Base-by-base conservation (phyloP, 2,113 vertebrate species). In the Emydocephalus ijimae region DNA sequence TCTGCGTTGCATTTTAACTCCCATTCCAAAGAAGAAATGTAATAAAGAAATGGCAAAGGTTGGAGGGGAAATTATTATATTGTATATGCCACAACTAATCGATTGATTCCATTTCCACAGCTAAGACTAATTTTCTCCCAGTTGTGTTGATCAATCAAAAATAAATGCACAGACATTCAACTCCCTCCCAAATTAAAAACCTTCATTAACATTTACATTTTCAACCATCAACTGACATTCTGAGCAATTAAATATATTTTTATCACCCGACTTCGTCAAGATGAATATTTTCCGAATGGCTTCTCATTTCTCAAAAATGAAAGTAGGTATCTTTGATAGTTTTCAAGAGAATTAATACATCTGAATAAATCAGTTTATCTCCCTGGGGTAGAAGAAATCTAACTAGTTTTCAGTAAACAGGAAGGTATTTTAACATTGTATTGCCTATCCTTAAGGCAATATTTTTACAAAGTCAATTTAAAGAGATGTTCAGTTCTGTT, bases 101-200 rank as follows among this genome's bases (percentile, higher is more conserved):
- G 56, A 89, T 34, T 94, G 59, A 26, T 94, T 96, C 95, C 61
- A 94, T 95, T 96, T 96, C 92, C 92, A 94, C 94, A 93, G 94
- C 92, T 90, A 92, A 96, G 94, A 74, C 85, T 91, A 91, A 93
- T 90, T 95, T 97, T 91, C 94, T 95, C 90, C 93, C 89, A 2
- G 0, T 81, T 94, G 95, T 91, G 23, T 93, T 88, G 85, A 90
- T 90, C 88, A 92, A 90, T 90, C 88, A 92, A 92, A 92, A 92
- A 85, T 61, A 92, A 87, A 90, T 92, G 85, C 89, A 87, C 88
- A 90, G 92, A 92, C 92, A 92, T 55, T 24, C 81, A 85, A 29
- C 54, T 43, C 34, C 4, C 61, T 12, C 55, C 34, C 50, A 45
- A 89, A 90, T 64, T 86, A 87, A 90, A 90, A 56, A 61, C 29